These are phyloP conservation scores for Emydura subglobosa DNA, from an alignment of 2,113 vertebrate genomes.

Conservation along the genomic window DNA sequence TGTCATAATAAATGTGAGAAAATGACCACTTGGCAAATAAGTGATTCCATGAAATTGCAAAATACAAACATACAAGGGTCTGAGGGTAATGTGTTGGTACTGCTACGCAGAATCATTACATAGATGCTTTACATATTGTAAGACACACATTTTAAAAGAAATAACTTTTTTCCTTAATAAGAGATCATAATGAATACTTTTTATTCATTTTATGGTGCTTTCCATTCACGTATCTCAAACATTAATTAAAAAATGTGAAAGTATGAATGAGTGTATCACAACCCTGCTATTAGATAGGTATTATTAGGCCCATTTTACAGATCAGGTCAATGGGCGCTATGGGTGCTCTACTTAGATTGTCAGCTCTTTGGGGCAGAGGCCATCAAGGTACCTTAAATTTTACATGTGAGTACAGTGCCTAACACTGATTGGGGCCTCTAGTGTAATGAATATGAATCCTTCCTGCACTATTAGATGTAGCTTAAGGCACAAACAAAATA, in stretches of 20 bases:
- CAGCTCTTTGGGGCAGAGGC: background rate
- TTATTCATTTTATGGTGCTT: background rate
- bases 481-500: background rate
- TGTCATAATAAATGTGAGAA: constrained; percentile 86
- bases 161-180: constrained; percentile 13
- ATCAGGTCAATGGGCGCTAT: background rate
- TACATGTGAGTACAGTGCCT: background rate
- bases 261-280: constrained; percentile 17
- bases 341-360: background rate
- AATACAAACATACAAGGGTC: constrained; percentile 45
- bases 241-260: constrained; percentile 36
- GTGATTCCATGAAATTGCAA: constrained; percentile 66
- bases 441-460: background rate
- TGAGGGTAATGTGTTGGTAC: constrained; percentile 34
- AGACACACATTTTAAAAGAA: constrained; percentile 47
- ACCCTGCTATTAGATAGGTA: background rate
- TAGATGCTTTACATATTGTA: constrained; percentile 24
- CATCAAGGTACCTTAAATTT: background rate
- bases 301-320: background rate
- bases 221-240: constrained; percentile 6
- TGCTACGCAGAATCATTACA: constrained; percentile 27
- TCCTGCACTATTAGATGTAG: background rate
- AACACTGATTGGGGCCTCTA: background rate
- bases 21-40: constrained; percentile 84
- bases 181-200: background rate